phyloP scores from a whole-genome alignment of 1,140 invertebrate species.

The Mercenaria mercenaria region DNA sequence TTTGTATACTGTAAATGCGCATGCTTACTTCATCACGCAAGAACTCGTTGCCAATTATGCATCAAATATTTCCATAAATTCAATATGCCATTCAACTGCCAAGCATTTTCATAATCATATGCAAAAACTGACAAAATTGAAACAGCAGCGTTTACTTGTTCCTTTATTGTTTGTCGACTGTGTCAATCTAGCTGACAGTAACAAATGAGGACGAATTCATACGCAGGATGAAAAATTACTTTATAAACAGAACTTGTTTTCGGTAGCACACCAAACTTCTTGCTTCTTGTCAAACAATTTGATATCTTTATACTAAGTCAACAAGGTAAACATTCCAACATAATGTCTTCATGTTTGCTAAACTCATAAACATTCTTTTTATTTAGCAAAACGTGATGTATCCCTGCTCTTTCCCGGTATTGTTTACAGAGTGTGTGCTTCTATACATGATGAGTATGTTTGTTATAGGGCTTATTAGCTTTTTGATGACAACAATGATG shows the following conservation, averaged over 20 bases:
- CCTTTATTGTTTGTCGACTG: constrained; percentile 35
- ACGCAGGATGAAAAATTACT: constrained; percentile 56
- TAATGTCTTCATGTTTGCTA: constrained; percentile 13
- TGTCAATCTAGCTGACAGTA: neutral
- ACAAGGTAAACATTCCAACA: constrained; percentile 10
- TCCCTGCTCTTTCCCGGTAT: neutral
- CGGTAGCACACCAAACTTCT: constrained; percentile 10
- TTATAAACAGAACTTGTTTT: constrained; percentile 49
- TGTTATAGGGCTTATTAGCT: neutral
- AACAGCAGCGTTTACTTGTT: constrained; percentile 26
- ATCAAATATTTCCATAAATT: constrained; percentile 26
- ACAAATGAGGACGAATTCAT: constrained; percentile 57
- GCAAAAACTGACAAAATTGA: neutral
- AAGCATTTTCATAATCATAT: constrained; percentile 24
- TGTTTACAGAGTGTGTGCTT: neutral
- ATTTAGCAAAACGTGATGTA: neutral
- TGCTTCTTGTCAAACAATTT: constrained; percentile 30
- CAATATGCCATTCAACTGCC: constrained; percentile 13
- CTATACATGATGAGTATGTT: neutral
- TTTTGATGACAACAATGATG: too few species aligned
- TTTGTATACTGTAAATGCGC: neutral
- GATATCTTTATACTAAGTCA: constrained; percentile 59
- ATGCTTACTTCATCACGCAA: neutral
- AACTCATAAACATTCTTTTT: constrained; percentile 31
- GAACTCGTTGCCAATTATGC: constrained; percentile 5